Base-by-base conservation (phyloP, 2,888 invertebrate species). In the Drosophila acutilabella region DNA sequence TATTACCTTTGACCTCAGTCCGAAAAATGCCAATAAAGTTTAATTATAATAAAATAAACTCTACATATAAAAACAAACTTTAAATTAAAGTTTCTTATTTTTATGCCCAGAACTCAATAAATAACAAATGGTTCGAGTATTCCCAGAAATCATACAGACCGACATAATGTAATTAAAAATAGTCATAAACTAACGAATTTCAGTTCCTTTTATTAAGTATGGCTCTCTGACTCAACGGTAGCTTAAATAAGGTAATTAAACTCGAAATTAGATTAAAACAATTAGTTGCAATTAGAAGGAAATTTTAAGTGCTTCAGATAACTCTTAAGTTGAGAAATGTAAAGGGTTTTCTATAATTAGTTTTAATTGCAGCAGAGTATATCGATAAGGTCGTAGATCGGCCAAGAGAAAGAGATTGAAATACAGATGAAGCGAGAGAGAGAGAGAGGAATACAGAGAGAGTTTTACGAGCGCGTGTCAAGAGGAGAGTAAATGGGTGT, bases 231-330 rank as follows among this genome's bases (percentile, higher is more conserved):
- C 38, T 13, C 23, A 42, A 53, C 57, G 67, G 60, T 58, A 60
- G 72, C 59, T 18, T 36, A 13, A 36, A 36, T 11, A 3, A 26
- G 54, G 69, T 44, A 66, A 66, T 74, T 65, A 70, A 74, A 60
- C 14, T 18, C 23, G 13, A 66, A 74, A 65, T 60, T 80, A 64
- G 74, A 76, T 88, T 53, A 64, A n/a, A 20, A 40, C 72, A 82
- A 82, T 82, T 82, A 82, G 88, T 57, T 42, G 71, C 78, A 88
- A 82, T 86, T 88, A 85, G 80, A 73, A 50, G 20, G 52, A 48
- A 61, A 41, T 66, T 71, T 62, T 23, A 30, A 60, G 68, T 52
- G 44, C 58, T 33, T 13, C 5, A 26, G 61, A 62, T 62, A 62
- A 56, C 23, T 13, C 8, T 47, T 14, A 11, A 33, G 14, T 5